A percentile compares a stretch with the other conserved stretches of the same genome.
Evolutionary conservation across 2,797 vertebrate species (phyloP).

Genomic region (Botia kubotai): DNA sequence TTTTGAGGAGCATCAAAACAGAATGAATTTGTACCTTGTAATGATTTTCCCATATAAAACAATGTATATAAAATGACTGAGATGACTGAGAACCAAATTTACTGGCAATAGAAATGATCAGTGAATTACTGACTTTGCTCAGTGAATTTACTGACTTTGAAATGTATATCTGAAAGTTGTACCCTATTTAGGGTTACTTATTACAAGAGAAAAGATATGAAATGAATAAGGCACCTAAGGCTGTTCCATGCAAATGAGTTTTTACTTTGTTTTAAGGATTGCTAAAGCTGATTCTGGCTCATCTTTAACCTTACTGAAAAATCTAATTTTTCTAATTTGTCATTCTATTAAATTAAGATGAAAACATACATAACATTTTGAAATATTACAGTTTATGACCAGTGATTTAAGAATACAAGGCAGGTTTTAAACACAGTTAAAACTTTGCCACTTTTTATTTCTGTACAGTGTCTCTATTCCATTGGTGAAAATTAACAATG

Average conservation of each 20-base stretch:
- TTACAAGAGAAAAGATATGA: slow-evolving; percentile 26
- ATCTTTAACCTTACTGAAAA: background rate
- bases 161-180: slow-evolving; percentile 6
- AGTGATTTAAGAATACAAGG: no score
- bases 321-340: background rate
- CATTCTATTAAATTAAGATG: no score
- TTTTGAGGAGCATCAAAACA: slow-evolving; percentile 21
- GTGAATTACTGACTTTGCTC: slow-evolving; percentile 2
- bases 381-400: no score
- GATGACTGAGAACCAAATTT: slow-evolving; percentile 51
- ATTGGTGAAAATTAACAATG: background rate
- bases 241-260: background rate
- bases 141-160: background rate
- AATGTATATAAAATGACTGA: slow-evolving; percentile 51
- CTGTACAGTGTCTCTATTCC: no score
- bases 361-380: no score
- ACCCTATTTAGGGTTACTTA: slow-evolving; percentile 28
- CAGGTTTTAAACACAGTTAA: no score
- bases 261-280: slow-evolving; percentile 23
- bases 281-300: no score
- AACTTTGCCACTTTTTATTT: no score
- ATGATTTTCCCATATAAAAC: slow-evolving; percentile 34
- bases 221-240: slow-evolving; percentile 15
- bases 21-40: slow-evolving; percentile 44
- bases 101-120: slow-evolving; percentile 37